phyloP scores from a whole-genome alignment of 2,888 invertebrate species.

The Agonopterix subpropinquella region DNA sequence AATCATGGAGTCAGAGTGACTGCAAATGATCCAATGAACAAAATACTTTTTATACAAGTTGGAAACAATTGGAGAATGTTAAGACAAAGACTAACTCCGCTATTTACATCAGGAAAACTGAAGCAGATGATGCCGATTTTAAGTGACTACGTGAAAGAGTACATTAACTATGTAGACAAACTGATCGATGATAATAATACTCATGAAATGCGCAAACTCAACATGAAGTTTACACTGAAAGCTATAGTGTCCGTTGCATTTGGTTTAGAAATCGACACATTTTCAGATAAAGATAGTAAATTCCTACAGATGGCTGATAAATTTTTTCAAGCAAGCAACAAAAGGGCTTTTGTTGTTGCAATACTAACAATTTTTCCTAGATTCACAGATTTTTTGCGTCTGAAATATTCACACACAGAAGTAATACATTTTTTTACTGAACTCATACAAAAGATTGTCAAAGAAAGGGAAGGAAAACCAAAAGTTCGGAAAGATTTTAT shows the following conservation, averaged over 20 bases:
- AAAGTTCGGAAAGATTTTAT: conserved; percentile 7
- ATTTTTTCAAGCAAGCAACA: not conserved
- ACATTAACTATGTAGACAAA: conserved; percentile 26
- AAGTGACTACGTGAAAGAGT: conserved; percentile 24
- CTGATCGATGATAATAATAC: conserved; percentile 13
- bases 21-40: conserved; percentile 28
- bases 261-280: conserved; percentile 5
- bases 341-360: not conserved
- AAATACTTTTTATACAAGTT: conserved; percentile 38
- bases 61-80: conserved; percentile 30
- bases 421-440: conserved; percentile 10
- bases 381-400: not conserved
- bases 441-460: conserved; percentile 9
- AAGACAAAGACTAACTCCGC: conserved; percentile 32
- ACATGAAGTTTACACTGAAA: conserved; percentile 20
- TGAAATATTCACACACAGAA: not conserved
- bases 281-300: not conserved
- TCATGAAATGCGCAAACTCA: conserved; percentile 18
- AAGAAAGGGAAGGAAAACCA: conserved; percentile 8
- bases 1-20: conserved; percentile 35
- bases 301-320: not conserved
- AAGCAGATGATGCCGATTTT: conserved; percentile 29
- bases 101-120: conserved; percentile 39
- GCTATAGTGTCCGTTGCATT: conserved; percentile 2
- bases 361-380: not conserved